These are phyloP conservation scores for Camarhynchus parvulus DNA, from an alignment of 2,113 vertebrate genomes.

Conservation along the genomic window DNA sequence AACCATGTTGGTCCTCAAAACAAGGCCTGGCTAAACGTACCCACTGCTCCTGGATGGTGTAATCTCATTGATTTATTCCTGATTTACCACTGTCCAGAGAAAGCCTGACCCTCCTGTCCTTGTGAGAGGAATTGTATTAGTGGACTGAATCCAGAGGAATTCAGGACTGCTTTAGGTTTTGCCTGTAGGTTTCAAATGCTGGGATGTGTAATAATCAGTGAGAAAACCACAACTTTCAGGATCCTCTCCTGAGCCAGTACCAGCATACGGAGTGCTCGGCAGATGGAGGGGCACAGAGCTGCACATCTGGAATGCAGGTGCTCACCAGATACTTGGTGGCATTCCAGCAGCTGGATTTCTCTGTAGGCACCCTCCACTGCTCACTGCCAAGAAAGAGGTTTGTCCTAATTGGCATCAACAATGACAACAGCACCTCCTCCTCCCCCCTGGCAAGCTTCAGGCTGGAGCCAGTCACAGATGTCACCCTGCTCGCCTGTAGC, in stretches of 20 bases:
- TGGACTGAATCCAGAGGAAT: not conserved
- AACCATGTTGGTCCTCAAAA: not conserved
- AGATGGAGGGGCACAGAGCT: not conserved
- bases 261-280: not conserved
- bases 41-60: not conserved
- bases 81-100: not conserved
- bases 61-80: not conserved
- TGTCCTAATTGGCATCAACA: conserved; percentile 19
- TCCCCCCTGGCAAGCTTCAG: not conserved
- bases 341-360: conserved; percentile 24
- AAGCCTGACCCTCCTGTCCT: not conserved
- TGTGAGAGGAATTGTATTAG: not conserved
- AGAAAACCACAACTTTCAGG: not conserved
- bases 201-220: not conserved
- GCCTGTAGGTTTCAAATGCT: not conserved
- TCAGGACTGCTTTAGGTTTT: not conserved
- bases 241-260: not conserved
- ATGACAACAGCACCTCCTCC: not conserved
- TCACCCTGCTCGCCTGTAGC: not conserved
- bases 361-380: not conserved
- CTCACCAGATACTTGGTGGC: not conserved
- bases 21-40: not conserved
- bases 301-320: conserved; percentile 43
- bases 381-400: not conserved
- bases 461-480: not conserved